These are phyloP conservation scores for Nebria ingens DNA, from an alignment of 1,140 invertebrate species.

Conservation along the genomic window DNA sequence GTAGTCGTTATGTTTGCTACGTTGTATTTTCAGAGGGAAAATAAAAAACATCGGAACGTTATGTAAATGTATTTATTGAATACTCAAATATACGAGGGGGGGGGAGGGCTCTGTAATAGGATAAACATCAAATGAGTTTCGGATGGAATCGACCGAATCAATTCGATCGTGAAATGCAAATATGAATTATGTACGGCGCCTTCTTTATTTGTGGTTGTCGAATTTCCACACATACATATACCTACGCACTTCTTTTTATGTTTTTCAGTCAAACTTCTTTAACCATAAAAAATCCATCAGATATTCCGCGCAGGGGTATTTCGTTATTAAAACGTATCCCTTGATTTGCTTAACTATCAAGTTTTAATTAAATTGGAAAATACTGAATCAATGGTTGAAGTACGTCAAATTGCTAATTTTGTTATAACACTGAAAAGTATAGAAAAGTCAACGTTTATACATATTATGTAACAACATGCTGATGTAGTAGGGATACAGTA, in stretches of 20 bases:
- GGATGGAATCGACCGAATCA: neutral
- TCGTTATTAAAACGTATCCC: neutral
- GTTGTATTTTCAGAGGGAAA: neutral
- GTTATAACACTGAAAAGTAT: neutral
- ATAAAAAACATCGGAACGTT: slow-evolving; percentile 6
- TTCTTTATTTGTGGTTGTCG: neutral
- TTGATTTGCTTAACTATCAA: neutral
- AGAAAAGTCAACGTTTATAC: slow-evolving; percentile 4
- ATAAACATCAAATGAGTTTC: slow-evolving; percentile 9
- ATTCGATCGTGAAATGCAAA: slow-evolving; percentile 5
- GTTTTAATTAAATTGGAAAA: neutral
- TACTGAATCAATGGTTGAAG: neutral
- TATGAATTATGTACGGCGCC: slow-evolving; percentile 1
- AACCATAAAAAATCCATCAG: too few relatives aligned
- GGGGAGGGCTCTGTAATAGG: neutral
- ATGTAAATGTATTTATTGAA: slow-evolving; percentile 9
- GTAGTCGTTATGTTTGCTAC: neutral
- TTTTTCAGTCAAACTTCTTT: neutral
- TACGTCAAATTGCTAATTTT: slow-evolving; percentile 2
- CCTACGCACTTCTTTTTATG: neutral
- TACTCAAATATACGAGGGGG: slow-evolving; percentile 3
- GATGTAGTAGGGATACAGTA: neutral
- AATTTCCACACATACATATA: neutral
- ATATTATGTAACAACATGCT: slow-evolving; percentile 2
- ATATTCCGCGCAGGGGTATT: too few relatives aligned